phyloP scores from a whole-genome alignment of 1,140 invertebrate genomes.

The Hylyphantes graminicola region DNA sequence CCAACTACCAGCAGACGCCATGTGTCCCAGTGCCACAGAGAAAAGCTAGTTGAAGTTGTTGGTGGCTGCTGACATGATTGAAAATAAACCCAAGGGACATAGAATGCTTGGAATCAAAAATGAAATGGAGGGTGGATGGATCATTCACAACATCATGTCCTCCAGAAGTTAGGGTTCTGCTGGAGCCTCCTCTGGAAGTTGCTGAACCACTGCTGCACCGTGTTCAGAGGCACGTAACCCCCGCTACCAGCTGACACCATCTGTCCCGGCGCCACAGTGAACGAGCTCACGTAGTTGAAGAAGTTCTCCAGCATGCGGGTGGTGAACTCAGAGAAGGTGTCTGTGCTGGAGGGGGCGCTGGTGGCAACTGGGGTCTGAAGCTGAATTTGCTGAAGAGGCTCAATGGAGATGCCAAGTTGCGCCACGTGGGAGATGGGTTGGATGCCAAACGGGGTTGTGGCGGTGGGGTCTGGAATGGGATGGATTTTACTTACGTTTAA shows the following conservation, averaged over 20 bases:
- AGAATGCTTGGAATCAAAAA: too few relatives aligned
- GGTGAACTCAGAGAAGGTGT: conserved; percentile 82
- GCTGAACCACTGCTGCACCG: conserved; percentile 91
- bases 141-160: conserved; percentile 70
- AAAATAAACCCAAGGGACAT: too few relatives aligned
- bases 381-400: conserved; percentile 76
- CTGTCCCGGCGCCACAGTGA: conserved; percentile 80
- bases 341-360: conserved; percentile 70
- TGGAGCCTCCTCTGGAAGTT: conserved; percentile 89
- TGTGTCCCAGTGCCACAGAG: conserved; percentile 80
- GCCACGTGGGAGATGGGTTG: conserved; percentile 83
- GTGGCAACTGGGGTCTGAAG: conserved; percentile 69
- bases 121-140: too few relatives aligned
- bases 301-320: conserved; percentile 95
- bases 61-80: conserved; percentile 62
- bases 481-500: not conserved
- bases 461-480: not conserved
- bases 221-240: conserved; percentile 86
- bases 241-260: conserved; percentile 76
- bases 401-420: conserved; percentile 94
- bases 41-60: conserved; percentile 91
- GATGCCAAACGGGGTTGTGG: conserved; percentile 68
- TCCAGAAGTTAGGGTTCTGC: conserved; percentile 97
- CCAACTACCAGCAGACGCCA: conserved; percentile 75
- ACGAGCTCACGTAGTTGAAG: conserved; percentile 92